Evolutionary conservation across 2,113 vertebrate genomes (phyloP).

Genomic region (Chamaea fasciata): DNA sequence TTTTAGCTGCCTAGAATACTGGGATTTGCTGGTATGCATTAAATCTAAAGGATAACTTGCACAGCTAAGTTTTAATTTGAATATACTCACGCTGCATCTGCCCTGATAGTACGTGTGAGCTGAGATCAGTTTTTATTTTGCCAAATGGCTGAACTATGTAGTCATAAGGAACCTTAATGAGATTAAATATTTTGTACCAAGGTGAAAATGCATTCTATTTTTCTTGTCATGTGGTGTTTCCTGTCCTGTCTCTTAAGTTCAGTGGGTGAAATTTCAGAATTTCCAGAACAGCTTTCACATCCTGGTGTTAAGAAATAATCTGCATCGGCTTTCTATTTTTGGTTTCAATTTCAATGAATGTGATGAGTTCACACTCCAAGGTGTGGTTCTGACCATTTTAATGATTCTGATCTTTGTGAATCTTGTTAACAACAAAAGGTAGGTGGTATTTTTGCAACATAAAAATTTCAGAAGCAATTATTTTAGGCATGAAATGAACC

Average conservation of each 20-base stretch:
- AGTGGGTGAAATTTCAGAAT: not conserved
- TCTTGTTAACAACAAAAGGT: not conserved
- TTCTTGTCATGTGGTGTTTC: not conserved
- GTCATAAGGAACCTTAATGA: not conserved
- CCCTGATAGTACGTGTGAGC: not conserved
- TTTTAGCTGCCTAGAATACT: not conserved
- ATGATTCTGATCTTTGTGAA: not conserved
- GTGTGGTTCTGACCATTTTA: not conserved
- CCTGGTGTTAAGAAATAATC: not conserved
- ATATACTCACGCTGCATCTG: not conserved
- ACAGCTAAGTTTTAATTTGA: not conserved
- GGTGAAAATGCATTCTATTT: not conserved
- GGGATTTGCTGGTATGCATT: accelerated
- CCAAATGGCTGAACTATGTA: not conserved
- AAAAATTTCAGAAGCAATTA: not conserved
- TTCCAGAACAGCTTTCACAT: not conserved
- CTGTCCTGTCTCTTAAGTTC: not conserved
- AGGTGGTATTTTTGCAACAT: not conserved
- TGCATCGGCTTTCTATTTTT: not conserved
- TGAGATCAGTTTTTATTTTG: not conserved
- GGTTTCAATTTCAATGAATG: not conserved
- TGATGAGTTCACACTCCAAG: not conserved
- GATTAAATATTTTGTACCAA: not conserved
- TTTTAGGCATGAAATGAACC: not conserved
- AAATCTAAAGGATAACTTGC: not conserved